Base-by-base conservation (phyloP, 1,140 invertebrate species). In the Lordiphosa stackelbergi region DNA sequence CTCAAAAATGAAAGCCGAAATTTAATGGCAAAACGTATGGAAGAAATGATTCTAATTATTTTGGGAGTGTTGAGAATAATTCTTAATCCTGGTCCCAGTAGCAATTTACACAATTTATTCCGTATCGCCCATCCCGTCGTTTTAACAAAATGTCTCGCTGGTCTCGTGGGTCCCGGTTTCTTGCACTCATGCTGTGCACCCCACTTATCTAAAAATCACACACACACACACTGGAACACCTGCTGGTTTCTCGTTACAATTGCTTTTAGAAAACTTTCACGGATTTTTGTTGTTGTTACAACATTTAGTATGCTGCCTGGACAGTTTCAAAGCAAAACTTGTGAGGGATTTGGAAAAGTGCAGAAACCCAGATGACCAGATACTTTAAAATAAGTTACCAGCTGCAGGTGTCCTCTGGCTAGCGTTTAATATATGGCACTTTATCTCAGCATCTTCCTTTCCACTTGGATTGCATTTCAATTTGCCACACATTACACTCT, bases 401-500 rank as follows among this genome's bases (percentile, higher is more conserved):
- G 43, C 46, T 55, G 63, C 62, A 57, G 35, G 31, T 66, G 53
- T 31, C 35, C 31, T 28, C 6, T 28, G 45, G 43, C 35, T 19
- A 35, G 12, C 12, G n/a, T 5, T 11, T 10, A 28, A 49, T 46
- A 42, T 12, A 42, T 28, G 53, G 24, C 66, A 60, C 48, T 42
- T 47, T 53, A 37, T 24, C 16, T 41, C 11, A 37, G 37, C 13
- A 22, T 36, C 2, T 52, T 24, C 35, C 45, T 43, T 54, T 41
- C 48, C 58, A 36, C 28, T 5, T 54, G 43, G 56, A 43, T 43
- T 48, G 43, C 22, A 61, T 61, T 61, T 49, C 48, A 40, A 69
- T 69, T 69, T 69, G 52, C 64, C 65, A 43, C 64, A 68, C 42
- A 42, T 59, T 52, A n/a, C 34, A 49, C 47, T 42, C 11, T 52